Conservation (phyloP, 2,113 vertebrate genomes). For the Ophiodon elongatus region DNA sequence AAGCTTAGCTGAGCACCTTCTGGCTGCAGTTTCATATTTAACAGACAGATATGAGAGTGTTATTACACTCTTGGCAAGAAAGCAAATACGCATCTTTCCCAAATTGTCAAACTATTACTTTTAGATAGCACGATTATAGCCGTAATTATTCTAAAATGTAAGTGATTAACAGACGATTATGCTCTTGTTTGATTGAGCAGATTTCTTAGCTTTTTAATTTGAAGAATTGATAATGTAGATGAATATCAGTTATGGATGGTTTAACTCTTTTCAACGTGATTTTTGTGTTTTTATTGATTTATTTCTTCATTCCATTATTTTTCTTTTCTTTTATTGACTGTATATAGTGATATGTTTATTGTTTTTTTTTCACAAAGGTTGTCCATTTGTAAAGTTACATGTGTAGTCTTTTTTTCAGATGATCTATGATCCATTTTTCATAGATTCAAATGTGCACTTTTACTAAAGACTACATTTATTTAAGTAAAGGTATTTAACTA, state of each 20-base stretch:
- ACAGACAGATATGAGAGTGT: background rate
- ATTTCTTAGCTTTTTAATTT: slow-evolving; percentile 1
- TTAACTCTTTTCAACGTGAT: slow-evolving; percentile 32
- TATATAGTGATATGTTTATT: background rate
- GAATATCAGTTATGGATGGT: background rate
- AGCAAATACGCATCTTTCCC: background rate
- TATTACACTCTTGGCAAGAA: background rate
- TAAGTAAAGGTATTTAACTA: slow-evolving; percentile 13
- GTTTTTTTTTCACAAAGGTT: slow-evolving; percentile 3
- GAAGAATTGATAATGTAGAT: background rate
- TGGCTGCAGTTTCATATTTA: slow-evolving; percentile 1
- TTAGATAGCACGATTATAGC: background rate
- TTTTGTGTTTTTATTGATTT: slow-evolving; percentile 51
- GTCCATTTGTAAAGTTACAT: slow-evolving; percentile 21
- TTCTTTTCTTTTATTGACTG: background rate
- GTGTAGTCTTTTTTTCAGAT: background rate
- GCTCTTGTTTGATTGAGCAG: background rate
- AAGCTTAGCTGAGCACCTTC: background rate
- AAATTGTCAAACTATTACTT: background rate
- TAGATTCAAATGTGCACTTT: slow-evolving; percentile 44
- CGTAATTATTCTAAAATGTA: background rate
- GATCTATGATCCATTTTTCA: slow-evolving; percentile 12
- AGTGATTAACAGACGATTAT: background rate
- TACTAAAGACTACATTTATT: slow-evolving; percentile 31
- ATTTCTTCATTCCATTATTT: slow-evolving; percentile 48